These are phyloP conservation scores for Mirounga angustirostris DNA, from an alignment of 2,113 vertebrate species.

Conservation along the genomic window DNA sequence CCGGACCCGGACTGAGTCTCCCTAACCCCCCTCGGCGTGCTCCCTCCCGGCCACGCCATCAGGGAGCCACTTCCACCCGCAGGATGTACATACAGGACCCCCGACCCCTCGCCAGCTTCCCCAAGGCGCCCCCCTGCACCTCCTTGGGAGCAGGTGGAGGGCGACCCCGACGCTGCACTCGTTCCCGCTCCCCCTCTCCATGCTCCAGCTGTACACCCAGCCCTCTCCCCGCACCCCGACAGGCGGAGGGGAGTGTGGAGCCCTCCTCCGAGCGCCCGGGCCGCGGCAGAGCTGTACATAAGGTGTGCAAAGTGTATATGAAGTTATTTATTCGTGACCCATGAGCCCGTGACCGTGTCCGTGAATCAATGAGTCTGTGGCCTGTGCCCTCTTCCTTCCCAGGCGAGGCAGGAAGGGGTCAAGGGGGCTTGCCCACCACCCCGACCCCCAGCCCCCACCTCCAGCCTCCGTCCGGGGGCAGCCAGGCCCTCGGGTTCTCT, in stretches of 20 bases:
- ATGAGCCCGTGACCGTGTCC: constrained; percentile 91
- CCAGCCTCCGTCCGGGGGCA: neutral
- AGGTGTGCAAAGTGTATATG: constrained; percentile 96
- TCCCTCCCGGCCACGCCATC: neutral
- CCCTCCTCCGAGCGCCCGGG: neutral
- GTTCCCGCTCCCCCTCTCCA: neutral
- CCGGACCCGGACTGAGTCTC: neutral
- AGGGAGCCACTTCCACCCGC: neutral
- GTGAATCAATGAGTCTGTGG: constrained; percentile 93
- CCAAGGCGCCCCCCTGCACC: neutral
- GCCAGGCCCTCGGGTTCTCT: constrained; percentile 75
- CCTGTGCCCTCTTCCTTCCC: constrained; percentile 80
- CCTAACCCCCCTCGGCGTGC: neutral
- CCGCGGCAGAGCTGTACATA: constrained; percentile 88
- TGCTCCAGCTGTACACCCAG: neutral
- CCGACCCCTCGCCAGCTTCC: neutral
- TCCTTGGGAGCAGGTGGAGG: neutral
- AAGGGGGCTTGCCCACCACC: neutral
- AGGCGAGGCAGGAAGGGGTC: constrained; percentile 46
- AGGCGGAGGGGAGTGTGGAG: neutral
- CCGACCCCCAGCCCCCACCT: neutral
- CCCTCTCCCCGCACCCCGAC: neutral
- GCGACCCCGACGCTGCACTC: neutral
- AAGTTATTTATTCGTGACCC: constrained; percentile 95
- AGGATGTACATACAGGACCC: constrained; percentile 26